These are phyloP conservation scores for Scolopax rusticola DNA, from an alignment of 2,797 vertebrate species.

Conservation along the genomic window DNA sequence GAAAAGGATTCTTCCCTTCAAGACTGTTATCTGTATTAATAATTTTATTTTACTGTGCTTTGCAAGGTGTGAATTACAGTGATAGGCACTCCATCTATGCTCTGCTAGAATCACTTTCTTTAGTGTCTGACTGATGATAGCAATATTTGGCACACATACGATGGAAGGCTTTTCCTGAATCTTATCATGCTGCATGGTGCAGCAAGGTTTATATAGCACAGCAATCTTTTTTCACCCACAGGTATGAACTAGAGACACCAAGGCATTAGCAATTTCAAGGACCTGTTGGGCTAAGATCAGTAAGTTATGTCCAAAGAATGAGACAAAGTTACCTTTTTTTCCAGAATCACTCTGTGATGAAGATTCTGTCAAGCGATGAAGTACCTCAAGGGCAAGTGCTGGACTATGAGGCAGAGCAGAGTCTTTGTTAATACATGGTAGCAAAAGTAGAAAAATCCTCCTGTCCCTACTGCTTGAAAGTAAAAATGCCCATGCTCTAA, in stretches of 20 bases:
- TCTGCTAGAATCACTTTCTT: neutral
- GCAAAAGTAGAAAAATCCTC: neutral
- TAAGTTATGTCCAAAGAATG: neutral
- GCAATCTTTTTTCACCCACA: neutral
- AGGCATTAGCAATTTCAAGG: neutral
- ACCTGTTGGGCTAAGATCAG: neutral
- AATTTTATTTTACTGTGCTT: neutral
- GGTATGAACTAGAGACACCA: neutral
- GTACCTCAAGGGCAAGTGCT: neutral
- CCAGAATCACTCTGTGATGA: neutral
- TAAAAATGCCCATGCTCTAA: neutral
- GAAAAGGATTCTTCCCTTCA: neutral
- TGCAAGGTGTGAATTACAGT: neutral
- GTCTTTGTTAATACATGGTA: neutral
- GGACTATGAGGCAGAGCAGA: neutral
- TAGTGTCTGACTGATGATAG: neutral
- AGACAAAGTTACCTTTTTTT: neutral
- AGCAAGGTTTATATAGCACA: neutral
- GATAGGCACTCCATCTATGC: neutral
- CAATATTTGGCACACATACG: neutral
- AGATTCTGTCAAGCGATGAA: neutral
- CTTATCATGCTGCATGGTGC: accelerated
- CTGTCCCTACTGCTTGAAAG: neutral
- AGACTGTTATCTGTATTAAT: neutral
- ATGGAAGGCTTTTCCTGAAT: neutral